Evolutionary conservation across 1,140 invertebrate species (phyloP).

Genomic region (Kradibia gibbosae): DNA sequence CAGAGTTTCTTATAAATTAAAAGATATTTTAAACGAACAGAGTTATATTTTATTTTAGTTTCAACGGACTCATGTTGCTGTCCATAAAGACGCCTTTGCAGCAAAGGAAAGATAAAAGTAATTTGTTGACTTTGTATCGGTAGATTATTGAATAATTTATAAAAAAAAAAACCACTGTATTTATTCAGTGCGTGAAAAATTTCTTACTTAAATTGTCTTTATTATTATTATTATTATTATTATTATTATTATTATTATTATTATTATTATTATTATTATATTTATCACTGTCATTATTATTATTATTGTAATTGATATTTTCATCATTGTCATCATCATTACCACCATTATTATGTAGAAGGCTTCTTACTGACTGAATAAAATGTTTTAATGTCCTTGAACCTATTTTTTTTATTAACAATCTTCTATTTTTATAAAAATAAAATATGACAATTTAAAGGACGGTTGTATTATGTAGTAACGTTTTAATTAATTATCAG

Average conservation of each 20-base stretch:
- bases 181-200: conserved; percentile 22
- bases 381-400: conserved; percentile 71
- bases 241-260: conserved; percentile 54
- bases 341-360: conserved; percentile 69
- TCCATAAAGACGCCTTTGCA: conserved; percentile 63
- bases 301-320: conserved; percentile 50
- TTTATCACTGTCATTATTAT: conserved; percentile 50
- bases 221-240: conserved; percentile 53
- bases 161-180: conserved; percentile 30
- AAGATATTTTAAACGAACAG: conserved; percentile 38
- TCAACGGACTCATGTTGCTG: conserved; percentile 65
- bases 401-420: conserved; percentile 15
- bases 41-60: conserved; percentile 57
- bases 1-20: background rate
- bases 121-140: conserved; percentile 64
- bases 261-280: conserved; percentile 53
- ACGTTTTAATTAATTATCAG: too few species aligned
- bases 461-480: too few species aligned
- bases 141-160: conserved; percentile 43
- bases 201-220: conserved; percentile 44
- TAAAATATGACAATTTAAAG: too few species aligned
- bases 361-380: conserved; percentile 74
- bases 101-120: conserved; percentile 67
- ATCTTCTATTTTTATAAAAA: background rate
- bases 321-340: conserved; percentile 49